Base-by-base conservation (phyloP, 1,140 invertebrate species). In the Diorhabda sublineata region DNA sequence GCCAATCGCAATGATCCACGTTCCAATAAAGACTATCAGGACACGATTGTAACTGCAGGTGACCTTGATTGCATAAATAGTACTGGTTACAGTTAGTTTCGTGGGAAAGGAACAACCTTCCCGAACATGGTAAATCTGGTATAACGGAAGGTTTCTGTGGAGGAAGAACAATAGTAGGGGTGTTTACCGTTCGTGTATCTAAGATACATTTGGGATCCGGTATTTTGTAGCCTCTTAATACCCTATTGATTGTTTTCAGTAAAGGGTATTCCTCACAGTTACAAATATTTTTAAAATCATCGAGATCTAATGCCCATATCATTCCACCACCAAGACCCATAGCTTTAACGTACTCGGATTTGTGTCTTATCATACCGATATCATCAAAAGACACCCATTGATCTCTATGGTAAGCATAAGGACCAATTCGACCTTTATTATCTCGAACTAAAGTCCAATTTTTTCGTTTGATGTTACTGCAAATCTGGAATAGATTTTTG, bases 371-470 rank as follows among this genome's bases (percentile, higher is more conserved):
- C 87, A 90, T 92, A 9, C 85, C 83, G 56, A 88, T 86, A 81
- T 95, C 92, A 77, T 95, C 93, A 75, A 91, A 95, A 1, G 90
- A 91, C 0, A 94, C 91, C 93, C 92, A 95, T 77, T 94, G 92
- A 78, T 92, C 91, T 43, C 87, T 85, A 2, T 85, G 79, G 62
- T 86, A 89, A 0, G 91, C 91, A 80, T 90, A 92, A 0, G 92
- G 91, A 4, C 91, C 92, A 78, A 93, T 92, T 47, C 88, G 82
- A 42, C 88, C 88, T 56, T 86, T 83, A 0, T 85, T 80, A 74
- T 93, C 91, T 58, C 87, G 83, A 0, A 88, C 84, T 2, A 92
- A 84, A 61, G 84, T 85, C 91, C 91, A 94, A 2, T 87, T 85
- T 68, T 84, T 82, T 2, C 85, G 84, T 71, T 86, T 84, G 9